Base-by-base conservation (phyloP, 2,888 invertebrate species). In the Phymatocera aterrima region DNA sequence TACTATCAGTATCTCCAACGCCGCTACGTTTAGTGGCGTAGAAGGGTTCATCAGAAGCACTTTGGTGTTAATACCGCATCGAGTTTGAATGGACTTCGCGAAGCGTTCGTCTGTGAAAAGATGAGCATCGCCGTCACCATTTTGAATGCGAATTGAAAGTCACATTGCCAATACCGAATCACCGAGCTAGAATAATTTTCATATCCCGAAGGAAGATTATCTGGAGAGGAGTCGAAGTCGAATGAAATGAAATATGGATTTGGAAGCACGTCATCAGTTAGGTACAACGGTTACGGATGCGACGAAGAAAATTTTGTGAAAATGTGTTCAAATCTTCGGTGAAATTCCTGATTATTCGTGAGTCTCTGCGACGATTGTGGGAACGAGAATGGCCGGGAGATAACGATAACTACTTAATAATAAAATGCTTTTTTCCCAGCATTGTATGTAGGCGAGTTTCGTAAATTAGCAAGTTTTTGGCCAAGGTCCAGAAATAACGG, bases 331-430 rank as follows among this genome's bases (percentile, higher is more conserved):
- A 72, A 72, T 51, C 34, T 51, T 51, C 12, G 34, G 72, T 48
- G 72, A 72, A n/a, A 72, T 51, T 48, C 51, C 51, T 51, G 10
- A 34, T 18, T 51, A 48, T 10, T 3, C 12, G 12, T 10, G 21
- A 72, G 31, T 72, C 31, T 31, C 18, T 1, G 34, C 15, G 51
- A 34, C 34, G 72, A 72, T 51, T 72, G 51, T 8, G 48, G 48
- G 31, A 37, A 28, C 34, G 72, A 51, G 51, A 51, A 72, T 72
- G 48, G 75, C 40, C 40, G 75, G 10, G n/a, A n/a, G 57, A 60
- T 60, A 75, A 75, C 40, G 75, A 75, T 57, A 57, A 75, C 57
- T 57, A 75, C 60, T 40, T 75, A 60, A 75, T 75, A 57, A 75
- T 48, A 43, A 75, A 54, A 75, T 75, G 24, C 15, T 40, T 75